A percentile compares a stretch with the other conserved stretches of the same genome.
phyloP scores from a whole-genome alignment of 2,888 invertebrate genomes.

The Phoenoteleia sp. region DNA sequence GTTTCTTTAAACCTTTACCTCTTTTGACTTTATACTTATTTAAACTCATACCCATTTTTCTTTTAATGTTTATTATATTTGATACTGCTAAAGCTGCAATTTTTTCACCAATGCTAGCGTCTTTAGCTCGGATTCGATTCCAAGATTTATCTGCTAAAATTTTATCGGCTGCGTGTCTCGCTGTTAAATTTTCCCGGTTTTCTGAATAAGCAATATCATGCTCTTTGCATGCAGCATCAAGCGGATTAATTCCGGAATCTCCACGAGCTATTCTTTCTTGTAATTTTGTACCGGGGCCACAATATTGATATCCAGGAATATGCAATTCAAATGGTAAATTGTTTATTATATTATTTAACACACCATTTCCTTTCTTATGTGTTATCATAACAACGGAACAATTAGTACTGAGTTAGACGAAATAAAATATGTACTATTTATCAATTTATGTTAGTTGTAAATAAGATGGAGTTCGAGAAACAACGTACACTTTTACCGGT shows the following conservation, averaged over 20 bases:
- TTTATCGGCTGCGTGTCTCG: constrained; percentile 82
- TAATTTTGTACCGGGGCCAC: too few relatives aligned
- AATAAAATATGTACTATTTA: not conserved
- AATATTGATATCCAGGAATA: too few relatives aligned
- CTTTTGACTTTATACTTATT: not conserved
- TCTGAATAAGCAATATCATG: constrained; percentile 74
- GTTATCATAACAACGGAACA: too few relatives aligned
- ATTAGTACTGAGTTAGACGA: too few relatives aligned
- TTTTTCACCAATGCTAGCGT: constrained; percentile 67
- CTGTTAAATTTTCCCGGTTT: constrained; percentile 55
- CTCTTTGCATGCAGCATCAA: too few relatives aligned
- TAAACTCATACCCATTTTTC: constrained; percentile 45
- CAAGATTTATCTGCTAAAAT: constrained; percentile 79
- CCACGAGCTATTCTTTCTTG: constrained; percentile 73
- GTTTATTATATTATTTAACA: constrained; percentile 44
- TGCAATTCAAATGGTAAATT: constrained; percentile 71
- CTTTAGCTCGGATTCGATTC: constrained; percentile 77
- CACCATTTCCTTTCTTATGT: constrained; percentile 28
- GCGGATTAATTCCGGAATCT: constrained; percentile 75
- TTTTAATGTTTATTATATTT: constrained; percentile 43
- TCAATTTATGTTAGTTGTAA: not conserved
- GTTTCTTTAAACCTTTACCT: not conserved
- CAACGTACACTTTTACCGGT: not conserved
- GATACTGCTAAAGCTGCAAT: constrained; percentile 25
- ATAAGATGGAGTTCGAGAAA: not conserved